Conservation (phyloP, 2,113 vertebrate genomes). For the Eulemur macaco region DNA sequence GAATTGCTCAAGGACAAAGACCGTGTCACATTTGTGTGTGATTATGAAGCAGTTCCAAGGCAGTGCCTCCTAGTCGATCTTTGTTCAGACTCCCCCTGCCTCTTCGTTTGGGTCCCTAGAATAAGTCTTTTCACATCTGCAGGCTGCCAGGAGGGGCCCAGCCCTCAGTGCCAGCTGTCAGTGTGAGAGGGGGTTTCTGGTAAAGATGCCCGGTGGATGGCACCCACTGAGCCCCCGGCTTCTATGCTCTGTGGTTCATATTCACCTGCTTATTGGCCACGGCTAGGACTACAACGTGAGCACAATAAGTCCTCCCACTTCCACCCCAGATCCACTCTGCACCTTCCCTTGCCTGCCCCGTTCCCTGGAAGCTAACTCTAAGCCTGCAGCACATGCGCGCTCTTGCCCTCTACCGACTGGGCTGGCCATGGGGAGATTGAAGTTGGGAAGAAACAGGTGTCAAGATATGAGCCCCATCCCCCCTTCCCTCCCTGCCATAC, state of each 20-base stretch:
- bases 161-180: not conserved
- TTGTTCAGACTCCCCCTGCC: not conserved
- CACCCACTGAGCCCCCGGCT: not conserved
- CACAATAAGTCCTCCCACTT: not conserved
- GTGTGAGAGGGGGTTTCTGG: not conserved
- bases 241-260: not conserved
- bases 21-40: not conserved
- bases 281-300: not conserved
- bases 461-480: not conserved
- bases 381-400: not conserved
- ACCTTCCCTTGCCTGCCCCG: not conserved
- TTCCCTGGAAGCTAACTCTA: not conserved
- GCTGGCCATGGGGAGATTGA: not conserved
- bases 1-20: not conserved
- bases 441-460: not conserved
- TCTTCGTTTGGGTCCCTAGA: not conserved
- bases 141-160: not conserved
- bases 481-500: not conserved
- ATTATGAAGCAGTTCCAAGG: not conserved
- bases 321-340: not conserved
- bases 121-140: not conserved
- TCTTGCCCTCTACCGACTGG: not conserved
- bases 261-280: no score
- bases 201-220: not conserved
- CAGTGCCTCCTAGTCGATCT: rapidly evolving